phyloP scores from a whole-genome alignment of 2,888 invertebrate genomes.

The Napeogenes sylphis region DNA sequence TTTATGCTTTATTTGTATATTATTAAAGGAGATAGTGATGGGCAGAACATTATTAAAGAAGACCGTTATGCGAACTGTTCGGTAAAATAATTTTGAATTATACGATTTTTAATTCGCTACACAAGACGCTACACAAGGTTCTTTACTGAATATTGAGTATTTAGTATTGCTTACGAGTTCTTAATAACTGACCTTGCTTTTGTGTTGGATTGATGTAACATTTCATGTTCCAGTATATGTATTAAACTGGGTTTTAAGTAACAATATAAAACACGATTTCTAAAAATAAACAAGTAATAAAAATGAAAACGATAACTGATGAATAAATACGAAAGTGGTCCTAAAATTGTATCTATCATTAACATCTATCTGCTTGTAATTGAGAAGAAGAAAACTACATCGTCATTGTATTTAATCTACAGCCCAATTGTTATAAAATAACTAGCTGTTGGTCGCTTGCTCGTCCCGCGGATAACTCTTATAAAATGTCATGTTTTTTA shows the following conservation, averaged over 20 bases:
- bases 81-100: conserved; percentile 66
- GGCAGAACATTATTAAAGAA: conserved; percentile 67
- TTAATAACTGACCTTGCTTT: no score
- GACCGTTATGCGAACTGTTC: conserved; percentile 69
- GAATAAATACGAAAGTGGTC: no score
- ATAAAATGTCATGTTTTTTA: no score
- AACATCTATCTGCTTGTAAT: background rate
- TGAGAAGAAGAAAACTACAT: background rate
- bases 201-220: no score
- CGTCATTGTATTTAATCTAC: conserved; percentile 6
- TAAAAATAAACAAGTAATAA: no score
- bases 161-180: background rate
- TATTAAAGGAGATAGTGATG: conserved; percentile 49
- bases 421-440: background rate
- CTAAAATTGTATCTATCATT: background rate
- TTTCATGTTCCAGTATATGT: no score
- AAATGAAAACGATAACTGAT: no score
- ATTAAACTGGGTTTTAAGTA: no score
- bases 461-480: no score
- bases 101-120: conserved; percentile 13
- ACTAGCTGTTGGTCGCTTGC: background rate
- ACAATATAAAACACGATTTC: no score
- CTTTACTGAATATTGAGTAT: background rate
- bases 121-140: conserved; percentile 19
- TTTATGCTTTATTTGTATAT: conserved; percentile 33